Evolutionary conservation across 2,888 invertebrate species (phyloP).

Genomic region (Byasa hedistus): DNA sequence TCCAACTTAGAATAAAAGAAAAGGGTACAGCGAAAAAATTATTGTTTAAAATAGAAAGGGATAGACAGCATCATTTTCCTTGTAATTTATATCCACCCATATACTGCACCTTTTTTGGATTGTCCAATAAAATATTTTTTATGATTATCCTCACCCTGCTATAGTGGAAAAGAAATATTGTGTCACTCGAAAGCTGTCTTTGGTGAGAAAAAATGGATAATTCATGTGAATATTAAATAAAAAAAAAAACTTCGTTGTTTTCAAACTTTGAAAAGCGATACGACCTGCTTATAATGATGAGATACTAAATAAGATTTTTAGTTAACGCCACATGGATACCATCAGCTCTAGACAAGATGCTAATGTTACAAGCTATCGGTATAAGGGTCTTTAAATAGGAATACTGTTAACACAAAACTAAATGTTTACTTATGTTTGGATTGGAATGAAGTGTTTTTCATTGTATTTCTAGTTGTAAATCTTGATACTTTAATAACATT

Average conservation of each 20-base stretch:
- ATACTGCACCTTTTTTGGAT: conserved; percentile 29
- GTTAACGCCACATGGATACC: too few species aligned
- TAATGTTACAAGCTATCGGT: too few species aligned
- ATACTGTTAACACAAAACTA: too few species aligned
- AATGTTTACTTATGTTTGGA: too few species aligned
- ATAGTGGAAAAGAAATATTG: conserved; percentile 25
- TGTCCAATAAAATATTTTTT: conserved; percentile 32
- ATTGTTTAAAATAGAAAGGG: conserved; percentile 17
- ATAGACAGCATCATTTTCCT: conserved; percentile 28
- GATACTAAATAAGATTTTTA: background rate
- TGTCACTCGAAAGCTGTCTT: conserved; percentile 13
- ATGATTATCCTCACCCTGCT: conserved; percentile 30
- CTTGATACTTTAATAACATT: too few species aligned
- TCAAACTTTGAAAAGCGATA: background rate
- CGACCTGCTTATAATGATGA: background rate
- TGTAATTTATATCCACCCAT: conserved; percentile 28
- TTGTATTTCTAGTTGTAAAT: too few species aligned
- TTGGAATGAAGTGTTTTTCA: too few species aligned
- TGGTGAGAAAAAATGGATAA: background rate
- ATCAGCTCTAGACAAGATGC: background rate
- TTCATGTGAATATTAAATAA: background rate
- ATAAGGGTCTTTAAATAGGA: too few species aligned
- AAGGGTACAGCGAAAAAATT: conserved; percentile 12
- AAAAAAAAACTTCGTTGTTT: too few species aligned
- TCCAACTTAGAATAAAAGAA: background rate